A percentile compares a stretch with the other conserved stretches of the same genome.
phyloP scores from a whole-genome alignment of 2,888 invertebrate species.

The Eugnorisma glareosa region DNA sequence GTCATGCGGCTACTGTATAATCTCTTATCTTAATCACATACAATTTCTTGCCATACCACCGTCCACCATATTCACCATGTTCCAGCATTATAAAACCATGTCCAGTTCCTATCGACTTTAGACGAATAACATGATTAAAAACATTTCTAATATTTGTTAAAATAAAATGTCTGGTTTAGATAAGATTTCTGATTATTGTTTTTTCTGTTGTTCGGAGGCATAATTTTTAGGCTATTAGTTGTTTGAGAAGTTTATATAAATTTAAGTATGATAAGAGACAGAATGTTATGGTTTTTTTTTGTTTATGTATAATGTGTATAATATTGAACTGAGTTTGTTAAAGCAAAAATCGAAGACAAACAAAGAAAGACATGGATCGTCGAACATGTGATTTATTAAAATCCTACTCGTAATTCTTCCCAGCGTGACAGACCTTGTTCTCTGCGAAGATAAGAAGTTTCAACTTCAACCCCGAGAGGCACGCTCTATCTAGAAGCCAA shows the following conservation, averaged over 20 bases:
- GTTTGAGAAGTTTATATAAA: background rate
- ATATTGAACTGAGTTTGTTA: background rate
- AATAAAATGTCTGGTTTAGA: background rate
- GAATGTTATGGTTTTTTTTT: no score
- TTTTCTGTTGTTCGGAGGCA: background rate
- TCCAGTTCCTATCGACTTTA: background rate
- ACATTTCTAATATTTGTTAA: background rate
- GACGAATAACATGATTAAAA: background rate
- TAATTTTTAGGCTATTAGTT: background rate
- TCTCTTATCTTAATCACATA: background rate
- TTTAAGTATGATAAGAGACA: no score
- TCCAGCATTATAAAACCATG: constrained; percentile 13
- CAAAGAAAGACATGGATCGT: no score
- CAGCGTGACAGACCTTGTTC: background rate
- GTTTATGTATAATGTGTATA: no score
- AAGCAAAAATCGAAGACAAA: background rate
- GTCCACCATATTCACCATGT: background rate
- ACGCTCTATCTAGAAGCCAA: background rate
- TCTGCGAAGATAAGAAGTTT: background rate
- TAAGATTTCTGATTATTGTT: background rate
- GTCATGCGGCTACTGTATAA: background rate
- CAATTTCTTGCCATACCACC: background rate
- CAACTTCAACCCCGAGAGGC: background rate
- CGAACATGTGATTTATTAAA: no score
- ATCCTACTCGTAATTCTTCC: background rate